Evolutionary conservation across 1,140 invertebrate species (phyloP), one percentile per base, ranked within the genome.

Genomic region (Lutraria rhynchaena): DNA sequence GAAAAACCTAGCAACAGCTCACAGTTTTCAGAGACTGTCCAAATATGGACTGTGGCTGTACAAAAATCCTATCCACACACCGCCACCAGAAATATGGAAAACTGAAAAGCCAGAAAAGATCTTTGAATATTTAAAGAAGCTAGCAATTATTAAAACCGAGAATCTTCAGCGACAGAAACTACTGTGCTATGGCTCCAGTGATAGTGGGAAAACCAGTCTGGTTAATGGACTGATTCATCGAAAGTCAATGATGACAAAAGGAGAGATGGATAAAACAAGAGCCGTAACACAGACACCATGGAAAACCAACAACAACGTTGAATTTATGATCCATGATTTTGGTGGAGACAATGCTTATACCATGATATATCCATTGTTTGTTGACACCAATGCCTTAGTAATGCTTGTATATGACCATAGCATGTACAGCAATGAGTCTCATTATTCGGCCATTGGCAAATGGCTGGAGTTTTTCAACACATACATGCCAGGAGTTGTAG

Each of bases 31-130:
- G 31, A 89, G 89, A 60, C 83, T 91, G 2, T 65, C 85, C 9
- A 91, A 91, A 83, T 73, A 84, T 81, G 92, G 92, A 9, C 78
- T 93, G 33, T 92, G 92, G 92, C 77, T 93, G 29, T 89, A 92
- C 80, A 88, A 89, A 49, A 93, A 93, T 71, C 91, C 91, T 15
- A 67, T 93, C 15, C 86, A 82, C 53, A 82, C 86, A 51, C 92
- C 92, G 27, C 92, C 92, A 29, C 88, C 88, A 53, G 86, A 91
- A 60, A 83, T 92, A 5, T 92, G 91, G 91, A 87, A 89, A 67
- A 91, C 91, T 0, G 86, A 89, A 27, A 87, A 90, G 58, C 86
- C 90, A 22, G 81, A 88, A 9, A 87, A 89, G 51, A 92, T 93
- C 29, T 93, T 88, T 83, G 77, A 88, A 17, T 92, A 91, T 74